A percentile compares a stretch with the other conserved stretches of the same genome.
Evolutionary conservation across 2,113 vertebrate species (phyloP).

Genomic region (Vidua chalybeata): DNA sequence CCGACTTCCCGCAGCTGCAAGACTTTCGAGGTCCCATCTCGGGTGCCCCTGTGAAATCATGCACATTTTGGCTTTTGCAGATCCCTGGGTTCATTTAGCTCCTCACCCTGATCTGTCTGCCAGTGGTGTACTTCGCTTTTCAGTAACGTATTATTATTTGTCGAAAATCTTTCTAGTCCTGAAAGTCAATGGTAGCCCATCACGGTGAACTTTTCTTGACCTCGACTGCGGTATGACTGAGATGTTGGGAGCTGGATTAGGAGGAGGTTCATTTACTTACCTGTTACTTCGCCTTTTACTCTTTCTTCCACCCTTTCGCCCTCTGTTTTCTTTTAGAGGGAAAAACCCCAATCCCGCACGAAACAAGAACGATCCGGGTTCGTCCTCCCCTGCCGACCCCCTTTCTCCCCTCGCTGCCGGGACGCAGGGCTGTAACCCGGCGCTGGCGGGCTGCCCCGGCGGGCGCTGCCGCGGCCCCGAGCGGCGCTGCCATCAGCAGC

Average conservation of each 20-base stretch:
- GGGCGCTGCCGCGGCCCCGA: not conserved
- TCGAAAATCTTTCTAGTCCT: conserved; percentile 34
- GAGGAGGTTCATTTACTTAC: conserved; percentile 77
- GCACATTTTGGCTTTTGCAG: not conserved
- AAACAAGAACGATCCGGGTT: accelerated
- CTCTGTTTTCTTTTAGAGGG: not conserved
- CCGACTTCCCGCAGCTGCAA: not conserved
- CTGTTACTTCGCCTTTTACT: conserved; percentile 74
- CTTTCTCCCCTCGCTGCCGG: not conserved
- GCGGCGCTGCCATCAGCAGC: conserved; percentile 76
- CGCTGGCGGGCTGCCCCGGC: not conserved
- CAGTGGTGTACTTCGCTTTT: not conserved
- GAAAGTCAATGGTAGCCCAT: conserved; percentile 54
- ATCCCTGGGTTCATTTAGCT: not conserved
- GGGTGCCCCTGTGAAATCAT: not conserved
- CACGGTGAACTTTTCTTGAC: conserved; percentile 86
- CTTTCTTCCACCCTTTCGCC: not conserved
- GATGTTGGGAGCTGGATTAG: conserved; percentile 75
- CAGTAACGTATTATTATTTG: conserved; percentile 35
- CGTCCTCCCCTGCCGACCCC: not conserved
- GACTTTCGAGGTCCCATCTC: not conserved
- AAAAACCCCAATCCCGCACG: not conserved
- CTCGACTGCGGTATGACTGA: conserved; percentile 73
- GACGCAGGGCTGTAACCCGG: not conserved
- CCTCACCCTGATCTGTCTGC: not conserved